These are phyloP conservation scores for Acanthosepion pharaonis DNA, from an alignment of 2,888 invertebrate genomes.

Conservation along the genomic window DNA sequence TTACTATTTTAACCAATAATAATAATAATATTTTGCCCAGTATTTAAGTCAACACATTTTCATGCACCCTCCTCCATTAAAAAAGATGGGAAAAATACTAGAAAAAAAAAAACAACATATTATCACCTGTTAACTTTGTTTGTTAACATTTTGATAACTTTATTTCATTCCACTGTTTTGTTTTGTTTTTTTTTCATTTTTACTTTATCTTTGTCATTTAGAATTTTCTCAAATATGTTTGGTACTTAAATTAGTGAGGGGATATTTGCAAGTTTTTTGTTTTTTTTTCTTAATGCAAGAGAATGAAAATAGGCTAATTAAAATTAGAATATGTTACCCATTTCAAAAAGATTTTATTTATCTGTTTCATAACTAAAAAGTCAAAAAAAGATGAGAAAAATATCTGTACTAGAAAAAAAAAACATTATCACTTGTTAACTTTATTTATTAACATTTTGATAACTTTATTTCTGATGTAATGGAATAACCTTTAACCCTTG, in stretches of 20 bases:
- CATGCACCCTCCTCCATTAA: not conserved
- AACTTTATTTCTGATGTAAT: too few species aligned
- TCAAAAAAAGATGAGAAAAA: too few species aligned
- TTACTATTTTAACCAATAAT: not conserved
- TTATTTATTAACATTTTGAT: too few species aligned
- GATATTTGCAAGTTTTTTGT: not conserved
- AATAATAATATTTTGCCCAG: not conserved
- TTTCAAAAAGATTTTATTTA: too few species aligned
- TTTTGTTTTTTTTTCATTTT: not conserved
- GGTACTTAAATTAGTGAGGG: not conserved
- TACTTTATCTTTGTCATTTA: not conserved
- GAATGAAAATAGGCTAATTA: not conserved
- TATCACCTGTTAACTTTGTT: not conserved
- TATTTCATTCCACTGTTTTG: not conserved
- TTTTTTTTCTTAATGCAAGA: not conserved
- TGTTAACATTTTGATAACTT: not conserved
- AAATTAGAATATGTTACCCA: not conserved
- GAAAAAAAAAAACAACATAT: not conserved
- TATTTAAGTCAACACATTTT: not conserved
- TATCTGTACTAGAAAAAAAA: too few species aligned
- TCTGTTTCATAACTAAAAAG: too few species aligned
- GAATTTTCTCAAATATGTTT: not conserved
- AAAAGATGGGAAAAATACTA: not conserved
- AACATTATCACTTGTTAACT: too few species aligned
- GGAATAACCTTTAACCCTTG: too few species aligned